Percentiles rank a stretch among this genome's conserved stretches.
phyloP scores from a whole-genome alignment of 2,113 vertebrate genomes.

The Ochotona princeps region DNA sequence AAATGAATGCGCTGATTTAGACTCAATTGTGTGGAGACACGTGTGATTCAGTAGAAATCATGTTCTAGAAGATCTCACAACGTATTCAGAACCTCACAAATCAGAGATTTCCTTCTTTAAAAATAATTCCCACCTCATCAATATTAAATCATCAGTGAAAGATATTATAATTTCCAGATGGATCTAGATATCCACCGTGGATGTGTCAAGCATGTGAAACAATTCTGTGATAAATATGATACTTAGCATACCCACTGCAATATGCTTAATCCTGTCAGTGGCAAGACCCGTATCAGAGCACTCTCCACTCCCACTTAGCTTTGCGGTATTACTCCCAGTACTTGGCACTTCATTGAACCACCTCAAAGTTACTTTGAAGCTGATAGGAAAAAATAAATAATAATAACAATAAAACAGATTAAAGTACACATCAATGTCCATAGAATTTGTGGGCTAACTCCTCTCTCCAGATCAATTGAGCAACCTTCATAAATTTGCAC shows the following conservation, averaged over 20 bases:
- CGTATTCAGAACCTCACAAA: not conserved
- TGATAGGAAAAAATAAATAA: not conserved
- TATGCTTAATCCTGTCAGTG: not conserved
- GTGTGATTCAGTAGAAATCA: not conserved
- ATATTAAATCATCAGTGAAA: conserved; percentile 31
- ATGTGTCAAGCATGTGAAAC: not conserved
- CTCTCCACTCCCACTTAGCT: not conserved
- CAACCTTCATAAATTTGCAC: conserved; percentile 60
- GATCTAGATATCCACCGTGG: not conserved
- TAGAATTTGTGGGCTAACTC: not conserved
- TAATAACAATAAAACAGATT: not conserved
- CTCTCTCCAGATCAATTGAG: not conserved
- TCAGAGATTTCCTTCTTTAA: conserved; percentile 22
- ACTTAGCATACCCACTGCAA: conserved; percentile 8
- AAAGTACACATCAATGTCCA: not conserved
- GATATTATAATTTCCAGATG: not conserved
- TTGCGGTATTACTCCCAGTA: not conserved
- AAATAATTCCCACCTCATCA: not conserved
- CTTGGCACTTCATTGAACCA: not conserved
- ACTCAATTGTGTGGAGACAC: no score
- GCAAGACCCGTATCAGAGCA: not conserved
- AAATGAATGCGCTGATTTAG: not conserved
- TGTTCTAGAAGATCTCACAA: conserved; percentile 15
- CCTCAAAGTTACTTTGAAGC: conserved; percentile 58
- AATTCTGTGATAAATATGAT: not conserved